These are phyloP conservation scores for Ctenomys sociabilis DNA, from an alignment of 2,113 vertebrate species.

Conservation along the genomic window DNA sequence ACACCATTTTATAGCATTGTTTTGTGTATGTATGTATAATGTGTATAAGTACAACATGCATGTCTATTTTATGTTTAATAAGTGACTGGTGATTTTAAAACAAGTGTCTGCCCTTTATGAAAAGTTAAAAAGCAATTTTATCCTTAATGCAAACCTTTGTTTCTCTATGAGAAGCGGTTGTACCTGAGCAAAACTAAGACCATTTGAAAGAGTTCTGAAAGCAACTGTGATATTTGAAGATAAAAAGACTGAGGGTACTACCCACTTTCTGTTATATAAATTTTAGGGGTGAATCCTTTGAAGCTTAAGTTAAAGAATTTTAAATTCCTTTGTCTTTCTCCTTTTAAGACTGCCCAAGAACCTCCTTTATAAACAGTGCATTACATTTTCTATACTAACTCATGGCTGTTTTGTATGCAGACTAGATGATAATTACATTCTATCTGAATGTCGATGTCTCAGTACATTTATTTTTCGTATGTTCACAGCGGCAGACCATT, in stretches of 20 bases:
- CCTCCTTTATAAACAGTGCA: slow-evolving; percentile 34
- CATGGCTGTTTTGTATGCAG: slow-evolving; percentile 39
- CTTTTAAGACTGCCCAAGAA: slow-evolving; percentile 24
- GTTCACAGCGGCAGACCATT: slow-evolving; percentile 40
- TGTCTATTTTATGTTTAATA: slow-evolving; percentile 65
- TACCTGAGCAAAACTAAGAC: slow-evolving; percentile 75
- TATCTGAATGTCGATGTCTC: slow-evolving; percentile 52
- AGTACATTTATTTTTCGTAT: slow-evolving; percentile 69
- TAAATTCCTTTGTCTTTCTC: slow-evolving; percentile 74
- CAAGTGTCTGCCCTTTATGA: slow-evolving; percentile 74
- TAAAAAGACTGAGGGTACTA: slow-evolving; percentile 73
- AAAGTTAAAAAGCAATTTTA: slow-evolving; percentile 79
- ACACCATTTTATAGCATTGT: not conserved
- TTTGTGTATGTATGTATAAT: not conserved
- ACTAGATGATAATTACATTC: not conserved
- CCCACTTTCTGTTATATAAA: slow-evolving; percentile 75
- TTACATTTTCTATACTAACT: slow-evolving; percentile 47
- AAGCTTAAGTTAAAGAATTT: slow-evolving; percentile 77
- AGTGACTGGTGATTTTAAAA: slow-evolving; percentile 63
- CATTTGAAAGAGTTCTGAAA: slow-evolving; percentile 83
- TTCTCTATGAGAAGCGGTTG: slow-evolving; percentile 72
- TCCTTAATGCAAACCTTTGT: slow-evolving; percentile 76
- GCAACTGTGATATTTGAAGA: slow-evolving; percentile 82
- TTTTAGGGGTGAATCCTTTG: slow-evolving; percentile 78
- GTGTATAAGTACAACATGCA: slow-evolving; percentile 15